A percentile compares a stretch with the other conserved stretches of the same genome.
These are phyloP conservation scores for Globodera rostochiensis DNA, from an alignment of 1,140 invertebrate genomes.

Conservation along the genomic window DNA sequence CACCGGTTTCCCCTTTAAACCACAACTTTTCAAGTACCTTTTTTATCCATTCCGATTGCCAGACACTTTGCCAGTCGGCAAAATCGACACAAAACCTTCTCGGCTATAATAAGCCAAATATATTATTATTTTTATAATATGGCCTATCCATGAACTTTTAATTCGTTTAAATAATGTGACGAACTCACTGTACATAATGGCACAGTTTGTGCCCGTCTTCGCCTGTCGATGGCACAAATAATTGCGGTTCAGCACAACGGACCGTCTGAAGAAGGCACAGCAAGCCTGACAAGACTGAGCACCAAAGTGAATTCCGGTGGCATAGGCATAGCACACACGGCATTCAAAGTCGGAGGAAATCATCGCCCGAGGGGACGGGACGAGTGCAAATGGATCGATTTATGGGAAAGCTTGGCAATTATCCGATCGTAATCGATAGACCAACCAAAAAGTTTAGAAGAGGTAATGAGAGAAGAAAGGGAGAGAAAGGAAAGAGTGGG, in stretches of 20 bases:
- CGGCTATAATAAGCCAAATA: slow-evolving; percentile 28
- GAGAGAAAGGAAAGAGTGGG: no score
- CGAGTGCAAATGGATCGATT: not conserved
- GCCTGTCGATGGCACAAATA: slow-evolving; percentile 36
- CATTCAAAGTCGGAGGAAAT: slow-evolving; percentile 35
- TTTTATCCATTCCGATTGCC: slow-evolving; percentile 45
- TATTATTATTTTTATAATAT: not conserved
- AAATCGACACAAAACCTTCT: slow-evolving; percentile 45
- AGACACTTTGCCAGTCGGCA: slow-evolving; percentile 53
- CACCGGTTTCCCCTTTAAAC: not conserved
- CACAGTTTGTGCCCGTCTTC: not conserved
- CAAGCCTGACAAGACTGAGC: slow-evolving; percentile 52
- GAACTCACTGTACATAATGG: slow-evolving; percentile 43
- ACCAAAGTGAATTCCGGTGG: slow-evolving; percentile 54
- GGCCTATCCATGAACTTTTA: not conserved
- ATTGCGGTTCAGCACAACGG: slow-evolving; percentile 34
- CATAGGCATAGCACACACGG: slow-evolving; percentile 48
- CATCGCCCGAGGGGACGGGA: not conserved
- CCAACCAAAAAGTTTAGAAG: no score
- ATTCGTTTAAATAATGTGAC: slow-evolving; percentile 11
- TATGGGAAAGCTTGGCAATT: not conserved
- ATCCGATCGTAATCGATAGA: not conserved
- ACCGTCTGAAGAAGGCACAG: slow-evolving; percentile 52
- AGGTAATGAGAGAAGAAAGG: not conserved
- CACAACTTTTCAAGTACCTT: slow-evolving; percentile 26